These are phyloP conservation scores for rabbit (Oryctolagus cuniculus) DNA, from an alignment of 2,113 vertebrate genomes.

Conservation along the genomic window mOryCun1.1 NC_091437.1:20313001-20313500, in stretches of 20 bases:
- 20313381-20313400: neutral
- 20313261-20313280: neutral
- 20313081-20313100: no score
- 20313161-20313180: no score
- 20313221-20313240: neutral
- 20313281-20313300: conserved; percentile 26
- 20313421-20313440: neutral
- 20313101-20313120: no score
- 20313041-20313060: no score
- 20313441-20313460: conserved; percentile 12
- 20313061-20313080: no score
- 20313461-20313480: neutral
- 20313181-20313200: neutral
- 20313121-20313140: no score
- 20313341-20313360: neutral
- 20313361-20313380: neutral
- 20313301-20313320: neutral
- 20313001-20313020: no score
- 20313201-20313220: neutral
- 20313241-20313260: neutral
- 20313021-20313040: no score
- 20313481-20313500: neutral
- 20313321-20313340: neutral
- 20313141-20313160: no score
- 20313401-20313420: neutral